Base-by-base conservation (phyloP, 2,888 invertebrate species). In the Ectemnius cavifrons region DNA sequence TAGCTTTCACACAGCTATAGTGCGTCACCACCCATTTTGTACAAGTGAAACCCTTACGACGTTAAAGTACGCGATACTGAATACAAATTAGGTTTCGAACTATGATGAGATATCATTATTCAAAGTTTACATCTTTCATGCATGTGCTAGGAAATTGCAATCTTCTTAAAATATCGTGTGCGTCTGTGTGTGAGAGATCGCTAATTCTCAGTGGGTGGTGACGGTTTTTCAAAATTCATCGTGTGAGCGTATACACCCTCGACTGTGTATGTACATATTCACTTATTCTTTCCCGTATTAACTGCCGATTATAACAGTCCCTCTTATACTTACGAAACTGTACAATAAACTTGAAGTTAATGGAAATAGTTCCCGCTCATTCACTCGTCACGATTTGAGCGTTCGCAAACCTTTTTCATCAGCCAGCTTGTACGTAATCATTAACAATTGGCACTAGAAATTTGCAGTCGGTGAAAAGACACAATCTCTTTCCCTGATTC, bases 141-240 rank as follows among this genome's bases (percentile, higher is more conserved):
- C 52, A 16, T 16, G n/a, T 4, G 14, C 52, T 16, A 6, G 3
- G n/a, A 14, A 52, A 52, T 52, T 52, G 4, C 16, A 14, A 14
- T 52, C n/a, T 52, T 52, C 52, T 52, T 6, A 52, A 11, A 62
- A 45, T 49, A 8, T 61, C n/a, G 64, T 67, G 28, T 77, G 67
- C 56, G 57, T 68, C 57, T 75, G 65, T 68, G 74, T 67, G 61
- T 63, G 70, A 59, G 47, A 67, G 71, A 49, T 71, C 57, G n/a
- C 56, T 66, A 23, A 49, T 45, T 56, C 72, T 68, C 66, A 49
- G 63, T n/a, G 80, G 82, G 83, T 84, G 84, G 84, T 84, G 83
- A 85, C 82, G 81, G 82, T 71, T 70, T 76, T 72, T 65, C 49
- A 13, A 61, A 77, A 73, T 67, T 71, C 67, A 20, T 37, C n/a